Base-by-base conservation (phyloP, 2,797 vertebrate species). In the Diplodus puntazzo region DNA sequence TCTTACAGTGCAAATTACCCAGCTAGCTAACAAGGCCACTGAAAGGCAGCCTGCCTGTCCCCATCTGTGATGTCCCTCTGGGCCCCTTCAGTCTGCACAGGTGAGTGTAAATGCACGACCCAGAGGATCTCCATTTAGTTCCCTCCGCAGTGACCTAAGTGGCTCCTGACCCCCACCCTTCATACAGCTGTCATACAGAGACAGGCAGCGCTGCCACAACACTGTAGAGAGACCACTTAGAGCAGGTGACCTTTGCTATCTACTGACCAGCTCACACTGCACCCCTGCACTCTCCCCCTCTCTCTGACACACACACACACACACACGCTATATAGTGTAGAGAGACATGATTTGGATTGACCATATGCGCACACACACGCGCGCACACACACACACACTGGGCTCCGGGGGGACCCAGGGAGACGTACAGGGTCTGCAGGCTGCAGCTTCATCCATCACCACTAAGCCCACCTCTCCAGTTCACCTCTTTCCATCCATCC, bases 381-480 rank as follows among this genome's bases (percentile, higher is more conserved):
- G 69, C 54, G 75, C 53, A 78, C 46, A 57, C 53, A 81, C 21
- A 53, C 53, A 66, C 65, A 74, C 12, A 11, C 14, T 43, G 49
- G 34, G 18, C 57, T 88, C 83, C 46, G 20, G 27, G 23, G 75
- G 68, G 63, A 82, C 55, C 75, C 61, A 61, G 50, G 58, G 57
- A 80, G 77, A 84, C 69, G 4, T 72, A 84, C 75, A 70, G 73
- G 79, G 72, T 87, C 73, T 79, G 62, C 69, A 73, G 67, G 75
- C 77, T 92, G 63, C 58, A 0, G 85, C 75, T 83, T 69, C 83
- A 94, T 94, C 86, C 82, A 92, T 94, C 92, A 92, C 78, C 84
- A 84, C 86, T 87, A 85, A 91, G 77, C 84, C 82, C 84, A 86
- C 84, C 80, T 87, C 83, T 92, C 83, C 82, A 86, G 87, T 88